Evolutionary conservation across 1,140 invertebrate species (phyloP).

Genomic region (Meloidogyne chitwoodi): DNA sequence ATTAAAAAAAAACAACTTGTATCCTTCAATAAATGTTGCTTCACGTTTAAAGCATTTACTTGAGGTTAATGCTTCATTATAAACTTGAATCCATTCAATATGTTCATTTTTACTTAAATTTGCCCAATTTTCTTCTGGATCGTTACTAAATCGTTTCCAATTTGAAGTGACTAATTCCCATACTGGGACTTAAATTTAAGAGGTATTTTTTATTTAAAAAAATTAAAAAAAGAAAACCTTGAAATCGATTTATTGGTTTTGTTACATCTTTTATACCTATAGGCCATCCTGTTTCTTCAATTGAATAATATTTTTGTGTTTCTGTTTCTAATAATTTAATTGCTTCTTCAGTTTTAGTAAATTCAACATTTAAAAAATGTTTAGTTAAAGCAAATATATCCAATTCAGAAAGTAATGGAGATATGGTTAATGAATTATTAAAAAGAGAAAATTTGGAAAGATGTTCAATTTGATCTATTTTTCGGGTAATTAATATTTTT

Average conservation of each 20-base stretch:
- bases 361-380: slow-evolving; percentile 55
- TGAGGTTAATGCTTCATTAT: slow-evolving; percentile 31
- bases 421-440: slow-evolving; percentile 51
- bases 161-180: slow-evolving; percentile 58
- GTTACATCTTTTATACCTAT: not conserved
- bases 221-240: slow-evolving; percentile 31
- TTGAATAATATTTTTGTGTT: slow-evolving; percentile 18
- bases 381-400: slow-evolving; percentile 49
- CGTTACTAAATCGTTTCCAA: slow-evolving; percentile 51
- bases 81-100: slow-evolving; percentile 40
- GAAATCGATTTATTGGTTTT: slow-evolving; percentile 51
- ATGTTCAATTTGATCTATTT: slow-evolving; percentile 11
- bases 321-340: slow-evolving; percentile 30
- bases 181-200: slow-evolving; percentile 37
- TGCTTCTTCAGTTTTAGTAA: slow-evolving; percentile 37
- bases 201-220: not conserved
- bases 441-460: slow-evolving; percentile 23
- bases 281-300: slow-evolving; percentile 19
- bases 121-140: slow-evolving; percentile 53
- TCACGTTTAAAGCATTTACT: slow-evolving; percentile 3
- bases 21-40: slow-evolving; percentile 30
- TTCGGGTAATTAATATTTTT: not conserved
- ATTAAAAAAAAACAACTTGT: not conserved
- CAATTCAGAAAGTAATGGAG: slow-evolving; percentile 50
- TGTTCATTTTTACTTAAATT: slow-evolving; percentile 47